These are phyloP conservation scores for Drosophila gunungcola DNA, from an alignment of 1,140 invertebrate species.

Conservation along the genomic window DNA sequence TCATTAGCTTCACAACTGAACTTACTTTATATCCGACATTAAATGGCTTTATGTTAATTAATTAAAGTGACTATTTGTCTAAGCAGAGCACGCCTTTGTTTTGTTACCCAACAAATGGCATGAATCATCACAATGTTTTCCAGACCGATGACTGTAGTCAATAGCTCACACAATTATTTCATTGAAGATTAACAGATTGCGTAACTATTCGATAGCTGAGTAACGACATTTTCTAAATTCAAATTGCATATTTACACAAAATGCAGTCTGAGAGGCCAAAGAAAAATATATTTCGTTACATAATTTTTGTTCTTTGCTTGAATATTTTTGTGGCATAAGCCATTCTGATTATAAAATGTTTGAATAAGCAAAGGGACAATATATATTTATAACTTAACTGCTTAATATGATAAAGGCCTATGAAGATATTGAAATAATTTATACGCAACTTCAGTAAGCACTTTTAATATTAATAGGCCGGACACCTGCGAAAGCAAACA, in stretches of 20 bases:
- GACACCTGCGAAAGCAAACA: not conserved
- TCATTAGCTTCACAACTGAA: constrained; percentile 7
- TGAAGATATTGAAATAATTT: not conserved
- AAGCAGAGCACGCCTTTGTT: constrained; percentile 17
- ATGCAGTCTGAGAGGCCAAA: too few species aligned
- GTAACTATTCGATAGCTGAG: not conserved
- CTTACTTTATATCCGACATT: constrained; percentile 3
- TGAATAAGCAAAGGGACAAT: too few species aligned
- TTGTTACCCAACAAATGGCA: constrained; percentile 18
- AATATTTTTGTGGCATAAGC: too few species aligned
- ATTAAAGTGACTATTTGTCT: constrained; percentile 16
- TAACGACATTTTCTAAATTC: constrained; percentile 1
- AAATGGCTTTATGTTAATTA: constrained; percentile 28
- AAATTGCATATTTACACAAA: too few species aligned
- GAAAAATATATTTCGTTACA: too few species aligned
- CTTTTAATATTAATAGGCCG: not conserved
- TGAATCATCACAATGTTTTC: constrained; percentile 20
- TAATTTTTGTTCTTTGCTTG: too few species aligned
- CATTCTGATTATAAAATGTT: too few species aligned
- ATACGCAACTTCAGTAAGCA: not conserved
- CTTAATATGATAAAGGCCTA: not conserved
- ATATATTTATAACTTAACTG: too few species aligned
- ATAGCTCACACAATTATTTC: constrained; percentile 13
- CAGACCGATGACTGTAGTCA: constrained; percentile 9
- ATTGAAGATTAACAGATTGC: not conserved